Base-by-base conservation (phyloP, 1,140 invertebrate species). In the Drosophila sulfurigaster region DNA sequence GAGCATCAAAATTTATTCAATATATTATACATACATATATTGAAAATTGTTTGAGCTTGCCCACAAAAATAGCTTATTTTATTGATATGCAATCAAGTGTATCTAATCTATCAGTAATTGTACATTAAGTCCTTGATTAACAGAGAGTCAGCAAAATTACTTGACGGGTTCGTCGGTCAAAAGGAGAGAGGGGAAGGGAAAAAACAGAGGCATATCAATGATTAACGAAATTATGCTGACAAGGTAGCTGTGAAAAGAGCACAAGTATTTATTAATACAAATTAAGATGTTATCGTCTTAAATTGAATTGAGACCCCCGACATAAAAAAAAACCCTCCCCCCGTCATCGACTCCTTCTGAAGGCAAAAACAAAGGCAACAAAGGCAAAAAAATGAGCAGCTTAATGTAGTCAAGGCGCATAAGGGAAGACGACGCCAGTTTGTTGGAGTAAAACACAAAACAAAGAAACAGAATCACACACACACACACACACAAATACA, bases 271-370 rank as follows among this genome's bases (percentile, higher is more conserved):
- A 88, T 88, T 87, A 88, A 78, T 78, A 71, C 79, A 88, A 87
- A 87, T 87, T 88, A 87, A 87, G 83, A 87, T 88, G 80, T 87
- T 87, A 87, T 87, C 83, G 77, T 82, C 73, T 78, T 72, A 88
- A 88, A 88, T 82, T 87, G 83, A 88, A 88, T 82, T 78, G 83
- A 43, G 51, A 20, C 46, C 48, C 16, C 30, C 28, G 16, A 13
- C 16, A 15, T 25, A 25, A 25, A 25, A 25, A 28, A 52, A 41
- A 16, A 3, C 28, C 38, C 4, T 5, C 13, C n/a, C 7, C 5
- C 16, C 32, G 8, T 28, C 25, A 7, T 28, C 11, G 2, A 2
- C 46, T 20, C 16, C 35, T 38, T 1, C n/a, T n/a, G 1, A 5
- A 5, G 32, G 15, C 52, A 57, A 48, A 30, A 35, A 49, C 13